Evolutionary conservation across 2,888 invertebrate species (phyloP).

Genomic region (Drosophila merina): DNA sequence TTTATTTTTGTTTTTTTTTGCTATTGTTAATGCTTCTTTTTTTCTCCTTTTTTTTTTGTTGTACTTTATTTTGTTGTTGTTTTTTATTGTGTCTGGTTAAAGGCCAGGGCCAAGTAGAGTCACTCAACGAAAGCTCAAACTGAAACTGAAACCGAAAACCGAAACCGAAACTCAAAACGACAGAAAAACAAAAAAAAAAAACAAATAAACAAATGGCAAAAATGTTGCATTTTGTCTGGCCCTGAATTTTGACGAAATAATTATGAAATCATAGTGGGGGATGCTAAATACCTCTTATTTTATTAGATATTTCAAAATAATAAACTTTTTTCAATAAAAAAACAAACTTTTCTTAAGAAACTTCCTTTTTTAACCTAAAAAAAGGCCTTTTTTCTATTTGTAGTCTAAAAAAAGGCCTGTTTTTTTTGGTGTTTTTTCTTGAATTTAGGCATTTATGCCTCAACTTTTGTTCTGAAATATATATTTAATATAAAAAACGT

Average conservation of each 20-base stretch:
- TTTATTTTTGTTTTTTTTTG: slow-evolving; percentile 6
- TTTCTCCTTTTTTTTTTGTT: neutral
- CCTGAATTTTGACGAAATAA: slow-evolving; percentile 4
- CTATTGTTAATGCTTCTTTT: slow-evolving; percentile 8
- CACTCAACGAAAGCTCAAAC: slow-evolving; percentile 15
- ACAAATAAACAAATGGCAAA: slow-evolving; percentile 16
- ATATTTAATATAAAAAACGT: too few relatives aligned
- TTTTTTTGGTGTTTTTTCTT: too few relatives aligned
- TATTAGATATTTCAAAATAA: neutral
- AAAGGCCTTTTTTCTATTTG: too few relatives aligned
- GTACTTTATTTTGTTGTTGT: neutral
- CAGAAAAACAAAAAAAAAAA: neutral
- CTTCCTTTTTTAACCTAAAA: too few relatives aligned
- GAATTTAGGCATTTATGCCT: too few relatives aligned
- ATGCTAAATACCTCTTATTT: neutral
- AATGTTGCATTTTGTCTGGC: slow-evolving; percentile 24
- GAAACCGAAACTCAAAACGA: neutral
- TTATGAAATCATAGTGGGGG: neutral
- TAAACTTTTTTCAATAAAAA: neutral
- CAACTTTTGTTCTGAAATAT: too few relatives aligned
- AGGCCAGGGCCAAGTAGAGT: slow-evolving; percentile 40
- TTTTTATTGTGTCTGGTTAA: slow-evolving; percentile 17
- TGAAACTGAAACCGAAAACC: neutral
- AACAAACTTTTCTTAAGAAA: too few relatives aligned
- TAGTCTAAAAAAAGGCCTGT: too few relatives aligned